Base-by-base conservation (phyloP, 2,888 invertebrate species). In the Drosophila atripex region DNA sequence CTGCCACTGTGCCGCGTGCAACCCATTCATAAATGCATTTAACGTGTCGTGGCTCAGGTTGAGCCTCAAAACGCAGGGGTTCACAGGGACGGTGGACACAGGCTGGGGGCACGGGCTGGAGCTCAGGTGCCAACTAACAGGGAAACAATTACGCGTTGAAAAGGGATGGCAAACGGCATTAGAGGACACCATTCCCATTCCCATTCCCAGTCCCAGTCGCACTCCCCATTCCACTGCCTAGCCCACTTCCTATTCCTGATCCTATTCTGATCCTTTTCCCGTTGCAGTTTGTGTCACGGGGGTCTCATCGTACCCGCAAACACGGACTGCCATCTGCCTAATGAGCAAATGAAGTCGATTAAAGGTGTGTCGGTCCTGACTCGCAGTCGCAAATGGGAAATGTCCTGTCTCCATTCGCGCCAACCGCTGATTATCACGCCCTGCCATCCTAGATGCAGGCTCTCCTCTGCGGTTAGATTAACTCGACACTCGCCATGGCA, bases 311-410 rank as follows among this genome's bases (percentile, higher is more conserved):
- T 56, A 57, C 54, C 63, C 63, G 53, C 63, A 63, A 63, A 69
- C 84, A 77, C 78, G 77, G 70, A 80, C 63, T 50, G 63, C 78
- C 72, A 65, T 84, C 79, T 73, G 73, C 76, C 84, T 87, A 88
- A 84, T 88, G 89, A 88, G 84, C 83, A 82, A 85, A 85, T 88
- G 86, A 88, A 88, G 84, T 85, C 88, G 89, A 85, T 85, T 88
- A 80, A 88, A 82, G 78, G 64, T 80, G 80, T 70, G 71, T 73
- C 60, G 47, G 30, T 11, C 12, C 23, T 46, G 59, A 11, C 41
- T 41, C 41, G 9, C 9, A 16, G 41, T 16, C 41, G 43, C 30
- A 41, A 61, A 60, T 38, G 60, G 47, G 30, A 63, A 60, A 41
- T 39, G 38, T 47, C 39, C 38, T 12, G 21, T 14, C 46, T 39